Conservation (phyloP, 2,888 invertebrate genomes). For the Biston betularia region DNA sequence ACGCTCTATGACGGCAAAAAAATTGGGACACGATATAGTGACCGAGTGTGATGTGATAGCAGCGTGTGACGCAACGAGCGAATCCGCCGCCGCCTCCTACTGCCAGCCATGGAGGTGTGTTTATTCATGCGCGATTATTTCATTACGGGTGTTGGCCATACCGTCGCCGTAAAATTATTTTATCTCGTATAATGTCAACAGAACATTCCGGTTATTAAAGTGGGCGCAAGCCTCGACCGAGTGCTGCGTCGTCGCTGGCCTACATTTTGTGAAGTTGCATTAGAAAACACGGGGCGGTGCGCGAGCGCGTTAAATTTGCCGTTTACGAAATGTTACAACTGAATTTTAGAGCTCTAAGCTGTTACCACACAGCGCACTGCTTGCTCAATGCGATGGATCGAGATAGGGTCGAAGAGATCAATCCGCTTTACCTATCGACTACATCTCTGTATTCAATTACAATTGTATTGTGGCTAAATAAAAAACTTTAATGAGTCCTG, state of each 20-base stretch:
- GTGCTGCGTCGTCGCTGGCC: slow-evolving; percentile 70
- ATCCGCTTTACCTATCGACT: slow-evolving; percentile 48
- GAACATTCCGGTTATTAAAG: slow-evolving; percentile 36
- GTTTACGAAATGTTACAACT: slow-evolving; percentile 84
- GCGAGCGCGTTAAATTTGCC: slow-evolving; percentile 81
- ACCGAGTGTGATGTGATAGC: slow-evolving; percentile 30
- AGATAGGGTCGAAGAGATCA: slow-evolving; percentile 69
- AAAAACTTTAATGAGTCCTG: background rate
- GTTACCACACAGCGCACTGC: slow-evolving; percentile 73
- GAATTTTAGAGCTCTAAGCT: slow-evolving; percentile 78
- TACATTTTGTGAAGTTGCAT: slow-evolving; percentile 80
- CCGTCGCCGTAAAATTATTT: slow-evolving; percentile 19
- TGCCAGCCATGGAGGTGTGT: slow-evolving; percentile 21
- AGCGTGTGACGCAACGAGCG: slow-evolving; percentile 23
- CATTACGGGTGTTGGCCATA: slow-evolving; percentile 23
- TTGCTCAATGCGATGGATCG: slow-evolving; percentile 76
- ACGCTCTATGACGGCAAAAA: slow-evolving; percentile 30
- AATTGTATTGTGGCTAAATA: background rate
- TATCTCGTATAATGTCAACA: slow-evolving; percentile 32
- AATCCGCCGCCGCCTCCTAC: slow-evolving; percentile 4
- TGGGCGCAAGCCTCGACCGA: slow-evolving; percentile 37
- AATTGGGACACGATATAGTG: slow-evolving; percentile 28
- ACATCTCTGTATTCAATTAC: slow-evolving; percentile 28
- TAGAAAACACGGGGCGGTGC: slow-evolving; percentile 80
- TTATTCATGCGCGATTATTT: slow-evolving; percentile 27